Base-by-base conservation (phyloP, 1,140 invertebrate genomes). In the Oncopodura yosiiana region DNA sequence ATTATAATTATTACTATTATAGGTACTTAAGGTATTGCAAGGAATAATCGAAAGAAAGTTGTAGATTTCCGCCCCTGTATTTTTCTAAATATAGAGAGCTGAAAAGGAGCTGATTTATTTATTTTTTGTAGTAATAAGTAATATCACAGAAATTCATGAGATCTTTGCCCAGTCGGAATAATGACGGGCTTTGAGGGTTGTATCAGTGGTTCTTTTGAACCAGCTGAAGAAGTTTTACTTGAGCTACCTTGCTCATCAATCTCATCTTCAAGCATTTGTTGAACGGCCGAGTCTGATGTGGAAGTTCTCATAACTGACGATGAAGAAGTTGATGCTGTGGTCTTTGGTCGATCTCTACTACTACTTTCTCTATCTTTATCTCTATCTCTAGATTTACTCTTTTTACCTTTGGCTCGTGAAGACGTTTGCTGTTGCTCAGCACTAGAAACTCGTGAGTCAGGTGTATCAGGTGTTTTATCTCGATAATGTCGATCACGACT, bases 201-300 rank as follows among this genome's bases (percentile, higher is more conserved):
- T n/a, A n/a, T n/a, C 26, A 63, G 53, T 27, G 61, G 57, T 49
- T 63, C 61, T 44, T 63, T 63, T n/a, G 57, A 59, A 18, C 55
- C 56, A 32, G 60, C 60, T 14, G 61, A 59, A 11, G 57, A 60
- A 27, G 44, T 34, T 42, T 61, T 63, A 43, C 61, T 64, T 23
- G 62, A 64, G 16, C 43, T 34, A 29, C 50, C 50, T 58, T 69
- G 69, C 55, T 70, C 66, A 49, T 68, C 68, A 26, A 68, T 69
- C 51, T 70, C 68, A 38, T 66, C 67, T 32, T 70, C 68, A 14
- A 68, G 49, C 63, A 66, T 66, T 3, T 49, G 53, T 41, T 65
- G 41, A 21, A 55, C 46, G 3, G 19, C 41, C 6, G 65, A 62
- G 41, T 65, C 66, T 3, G 65, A 50, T 3, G 65, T 60, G 16